Conservation (phyloP, 2,888 invertebrate species). For the Sipha maydis region DNA sequence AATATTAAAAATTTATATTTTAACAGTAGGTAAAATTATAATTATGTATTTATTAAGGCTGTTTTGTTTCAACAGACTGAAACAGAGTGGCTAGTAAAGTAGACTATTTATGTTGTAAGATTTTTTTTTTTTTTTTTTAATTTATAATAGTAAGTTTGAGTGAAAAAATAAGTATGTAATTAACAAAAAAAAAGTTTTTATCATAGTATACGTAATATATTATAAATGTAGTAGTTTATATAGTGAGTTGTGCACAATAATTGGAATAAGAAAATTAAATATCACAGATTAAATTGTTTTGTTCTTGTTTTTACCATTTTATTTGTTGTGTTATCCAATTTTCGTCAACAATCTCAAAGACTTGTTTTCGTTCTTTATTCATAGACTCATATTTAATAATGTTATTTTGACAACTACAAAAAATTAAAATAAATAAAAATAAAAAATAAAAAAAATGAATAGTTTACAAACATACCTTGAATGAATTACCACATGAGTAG, state of each 20-base stretch:
- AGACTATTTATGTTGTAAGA: conserved; percentile 51
- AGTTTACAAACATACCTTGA: conserved; percentile 53
- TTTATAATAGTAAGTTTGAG: conserved; percentile 35
- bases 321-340: conserved; percentile 51
- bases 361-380: conserved; percentile 12
- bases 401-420: conserved; percentile 36
- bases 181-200: conserved; percentile 41
- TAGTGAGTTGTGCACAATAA: conserved; percentile 52
- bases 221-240: conserved; percentile 50
- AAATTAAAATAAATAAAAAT: background rate
- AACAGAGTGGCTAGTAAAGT: conserved; percentile 26
- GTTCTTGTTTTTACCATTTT: conserved; percentile 37
- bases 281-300: conserved; percentile 49
- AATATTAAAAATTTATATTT: conserved; percentile 52
- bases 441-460: background rate
- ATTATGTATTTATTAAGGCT: conserved; percentile 53
- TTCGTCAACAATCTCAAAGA: conserved; percentile 50
- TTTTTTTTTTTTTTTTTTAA: conserved; percentile 24
- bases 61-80: conserved; percentile 39
- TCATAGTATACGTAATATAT: conserved; percentile 48
- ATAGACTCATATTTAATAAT: conserved; percentile 40
- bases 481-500: conserved; percentile 62
- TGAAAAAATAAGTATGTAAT: conserved; percentile 27
- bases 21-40: conserved; percentile 29
- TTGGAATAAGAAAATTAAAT: conserved; percentile 56